Base-by-base conservation (phyloP, 1,140 invertebrate genomes). In the Macrotrachela quadricornifera region DNA sequence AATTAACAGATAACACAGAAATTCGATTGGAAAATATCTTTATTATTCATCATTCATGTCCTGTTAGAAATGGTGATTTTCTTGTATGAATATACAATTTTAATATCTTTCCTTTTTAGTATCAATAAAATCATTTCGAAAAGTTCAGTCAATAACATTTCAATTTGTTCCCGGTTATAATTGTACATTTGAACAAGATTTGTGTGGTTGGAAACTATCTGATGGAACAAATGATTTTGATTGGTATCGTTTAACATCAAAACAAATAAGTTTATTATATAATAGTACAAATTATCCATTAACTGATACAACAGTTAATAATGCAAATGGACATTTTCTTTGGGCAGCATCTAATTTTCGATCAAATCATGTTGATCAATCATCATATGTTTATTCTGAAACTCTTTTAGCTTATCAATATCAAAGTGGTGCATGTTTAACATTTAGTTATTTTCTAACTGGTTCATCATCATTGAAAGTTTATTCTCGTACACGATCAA, bases 131-230 rank as follows among this genome's bases (percentile, higher is more conserved):
- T n/a, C n/a, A n/a, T n/a, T n/a, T n/a, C n/a, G n/a, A n/a, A n/a
- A n/a, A n/a, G n/a, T 59, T 79, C 79, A 13, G 73, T 82, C 15
- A 80, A 82, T 63, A 79, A 80, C 55, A 72, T 82, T 18, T 56
- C 16, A 11, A 57, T 62, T 38, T 36, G 51, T 46, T 13, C 43
- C 47, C 13, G 12, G 50, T 37, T 57, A 49, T 11, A 56, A 49
- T n/a, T 62, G 60, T 37, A 53, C 56, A 12, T 62, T 62, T 44
- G 60, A 62, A 49, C 54, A 60, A 11, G 58, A 55, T 16, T 54
- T 54, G 44, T 62, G 60, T 44, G 30, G 46, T 8, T 62, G 58
- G 58, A 42, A 2, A 14, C 12, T 10, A 14, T 42, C 41, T 42
- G 41, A 1, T 10, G 41, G 41, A 42, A 15, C 1, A 42, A 42